A percentile compares a stretch with the other conserved stretches of the same genome.
Conservation (phyloP, 2,113 vertebrate species). For the Hiodon alosoides region DNA sequence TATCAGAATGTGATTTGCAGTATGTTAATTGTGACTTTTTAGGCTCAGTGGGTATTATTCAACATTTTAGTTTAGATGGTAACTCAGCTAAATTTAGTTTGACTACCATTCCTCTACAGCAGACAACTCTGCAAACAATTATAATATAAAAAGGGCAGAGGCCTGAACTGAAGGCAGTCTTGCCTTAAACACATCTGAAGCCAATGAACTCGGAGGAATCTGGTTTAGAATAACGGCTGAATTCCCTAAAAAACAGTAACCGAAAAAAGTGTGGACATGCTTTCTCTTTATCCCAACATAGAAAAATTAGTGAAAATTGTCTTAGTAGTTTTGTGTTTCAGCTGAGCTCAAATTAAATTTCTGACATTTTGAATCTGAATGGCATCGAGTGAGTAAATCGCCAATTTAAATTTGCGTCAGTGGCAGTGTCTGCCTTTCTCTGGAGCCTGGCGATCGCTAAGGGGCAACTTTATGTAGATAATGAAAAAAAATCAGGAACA, state of each 20-base stretch:
- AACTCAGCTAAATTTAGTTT: no score
- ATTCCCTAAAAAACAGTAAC: no score
- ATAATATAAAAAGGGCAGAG: no score
- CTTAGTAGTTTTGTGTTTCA: background rate
- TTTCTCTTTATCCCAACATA: background rate
- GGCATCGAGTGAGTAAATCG: slow-evolving; percentile 32
- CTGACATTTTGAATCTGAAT: slow-evolving; percentile 43
- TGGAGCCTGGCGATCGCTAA: slow-evolving; percentile 20
- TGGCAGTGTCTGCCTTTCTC: background rate
- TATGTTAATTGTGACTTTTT: slow-evolving; percentile 1
- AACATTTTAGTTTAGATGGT: no score
- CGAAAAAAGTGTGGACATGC: no score
- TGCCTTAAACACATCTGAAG: no score
- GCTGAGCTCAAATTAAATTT: slow-evolving; percentile 26
- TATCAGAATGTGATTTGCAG: slow-evolving; percentile 3
- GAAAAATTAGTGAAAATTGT: background rate
- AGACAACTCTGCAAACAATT: no score
- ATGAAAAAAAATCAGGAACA: slow-evolving; percentile 31
- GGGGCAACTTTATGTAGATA: slow-evolving; percentile 29
- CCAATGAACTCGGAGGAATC: no score
- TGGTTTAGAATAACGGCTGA: no score
- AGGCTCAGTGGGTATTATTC: background rate
- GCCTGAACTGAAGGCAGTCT: no score
- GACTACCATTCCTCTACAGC: no score
- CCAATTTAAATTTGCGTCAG: slow-evolving; percentile 32